Evolutionary conservation across 2,113 vertebrate genomes (phyloP).

Genomic region (Onychostoma macrolepis): DNA sequence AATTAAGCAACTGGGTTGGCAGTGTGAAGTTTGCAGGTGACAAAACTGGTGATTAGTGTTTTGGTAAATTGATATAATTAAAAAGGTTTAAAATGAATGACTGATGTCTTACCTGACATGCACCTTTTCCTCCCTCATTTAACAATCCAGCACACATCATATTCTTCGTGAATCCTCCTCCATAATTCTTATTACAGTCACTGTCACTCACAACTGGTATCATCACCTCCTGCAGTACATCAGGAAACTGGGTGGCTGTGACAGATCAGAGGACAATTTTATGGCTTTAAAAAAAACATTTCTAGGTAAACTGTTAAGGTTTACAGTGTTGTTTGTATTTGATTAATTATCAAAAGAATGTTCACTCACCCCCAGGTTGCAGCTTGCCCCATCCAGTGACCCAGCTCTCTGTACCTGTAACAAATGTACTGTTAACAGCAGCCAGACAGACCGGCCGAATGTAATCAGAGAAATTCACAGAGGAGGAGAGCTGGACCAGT

Average conservation of each 20-base stretch:
- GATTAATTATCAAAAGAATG: neutral
- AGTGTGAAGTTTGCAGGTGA: too few relatives aligned
- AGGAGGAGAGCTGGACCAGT: conserved; percentile 64
- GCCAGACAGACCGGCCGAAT: conserved; percentile 82
- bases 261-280: neutral
- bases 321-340: neutral
- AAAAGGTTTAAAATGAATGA: neutral
- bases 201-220: conserved; percentile 54
- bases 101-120: conserved; percentile 56
- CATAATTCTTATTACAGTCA: conserved; percentile 53
- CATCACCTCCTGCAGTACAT: conserved; percentile 68
- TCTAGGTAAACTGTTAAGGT: neutral
- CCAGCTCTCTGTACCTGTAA: conserved; percentile 61
- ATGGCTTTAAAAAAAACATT: too few relatives aligned
- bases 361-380: neutral
- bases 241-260: conserved; percentile 46
- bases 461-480: conserved; percentile 65
- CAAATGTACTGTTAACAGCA: conserved; percentile 9
- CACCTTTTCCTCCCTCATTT: conserved; percentile 66
- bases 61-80: neutral
- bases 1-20: too few relatives aligned
- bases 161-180: conserved; percentile 42
- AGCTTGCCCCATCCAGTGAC: conserved; percentile 82
- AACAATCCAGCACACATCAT: conserved; percentile 47
- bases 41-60: too few relatives aligned